Evolutionary conservation across 1,140 invertebrate genomes (phyloP), one percentile per base, ranked within the genome.

Genomic region (Phthorimaea operculella): DNA sequence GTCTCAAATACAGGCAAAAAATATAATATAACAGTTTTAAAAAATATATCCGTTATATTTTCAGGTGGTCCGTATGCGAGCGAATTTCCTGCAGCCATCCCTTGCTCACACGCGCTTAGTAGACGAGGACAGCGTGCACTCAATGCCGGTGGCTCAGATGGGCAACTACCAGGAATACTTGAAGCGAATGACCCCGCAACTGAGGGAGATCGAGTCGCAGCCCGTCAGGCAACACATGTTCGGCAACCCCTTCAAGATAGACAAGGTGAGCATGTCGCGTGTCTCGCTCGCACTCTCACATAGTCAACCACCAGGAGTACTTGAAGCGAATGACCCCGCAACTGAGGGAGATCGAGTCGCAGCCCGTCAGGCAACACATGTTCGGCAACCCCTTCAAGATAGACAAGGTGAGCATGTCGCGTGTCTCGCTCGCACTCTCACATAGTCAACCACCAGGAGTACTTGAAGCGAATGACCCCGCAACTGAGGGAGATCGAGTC

Each of bases 381-480:
- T 99, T 99, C 83, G 98, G 98, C 63, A 99, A 99, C 88, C 98
- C 98, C 5, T 99, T 99, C 79, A 99, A 99, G 87, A 97, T 98
- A 74, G 96, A 98, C 73, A 97, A 97, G 88, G 85, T 86, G 15
- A 47, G 21, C 21, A 28, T 28, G 21, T 28, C 21, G 6, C 6
- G 21, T 6, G 21, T 28, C 21, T 28, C 21, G 21, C 21, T 28
- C 21, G 21, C 21, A 28, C 21, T 91, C 94, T 49, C 96, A 99
- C 82, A 99, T 99, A 97, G 97, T 97, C 67, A 99, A 99, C 87
- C 99, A 99, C 85, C 97, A 99, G 85, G 97, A 99, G 81, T 98
- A 99, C 79, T 87, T 99, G 33, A 98, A 98, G 86, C 91, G 94
- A 50, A 93, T 95, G 88, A 94, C 95, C 51, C 93, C 94, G 34